Evolutionary conservation across 2,113 vertebrate species (phyloP).

Genomic region (Meleagris gallopavo): DNA sequence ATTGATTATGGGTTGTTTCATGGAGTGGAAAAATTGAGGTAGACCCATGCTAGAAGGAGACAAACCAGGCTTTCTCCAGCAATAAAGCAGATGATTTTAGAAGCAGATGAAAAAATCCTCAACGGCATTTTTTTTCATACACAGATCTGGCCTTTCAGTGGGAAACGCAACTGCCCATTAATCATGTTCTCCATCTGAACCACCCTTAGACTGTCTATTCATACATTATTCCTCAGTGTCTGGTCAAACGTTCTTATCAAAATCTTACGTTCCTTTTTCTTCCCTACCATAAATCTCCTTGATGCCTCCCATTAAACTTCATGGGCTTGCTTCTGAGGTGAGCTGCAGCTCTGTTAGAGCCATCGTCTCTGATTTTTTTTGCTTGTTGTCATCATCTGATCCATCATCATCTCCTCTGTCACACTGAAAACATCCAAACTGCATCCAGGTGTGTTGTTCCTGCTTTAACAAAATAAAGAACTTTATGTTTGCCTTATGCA

Average conservation of each 20-base stretch:
- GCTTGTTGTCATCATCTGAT: neutral
- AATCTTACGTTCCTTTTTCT: neutral
- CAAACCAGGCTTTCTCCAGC: neutral
- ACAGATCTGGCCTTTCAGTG: neutral
- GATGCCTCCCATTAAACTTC: neutral
- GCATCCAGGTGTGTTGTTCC: too few relatives aligned
- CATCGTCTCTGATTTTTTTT: neutral
- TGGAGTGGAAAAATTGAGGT: neutral
- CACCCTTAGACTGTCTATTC: neutral
- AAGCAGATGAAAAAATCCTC: neutral
- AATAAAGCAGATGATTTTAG: too few relatives aligned
- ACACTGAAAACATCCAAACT: neutral
- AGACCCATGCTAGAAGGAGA: neutral
- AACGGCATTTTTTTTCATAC: neutral
- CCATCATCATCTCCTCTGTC: neutral
- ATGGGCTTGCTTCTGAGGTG: neutral
- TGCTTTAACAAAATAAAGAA: neutral
- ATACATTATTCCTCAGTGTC: neutral
- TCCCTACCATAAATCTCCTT: neutral
- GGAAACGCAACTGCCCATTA: neutral
- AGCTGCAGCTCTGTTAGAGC: neutral
- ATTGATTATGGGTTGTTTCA: neutral
- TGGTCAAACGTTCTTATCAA: neutral
- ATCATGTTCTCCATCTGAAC: neutral
- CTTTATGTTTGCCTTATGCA: neutral